Evolutionary conservation across 1,140 invertebrate species (phyloP), one percentile per base, ranked within the genome.

Genomic region (Ruditapes philippinarum): DNA sequence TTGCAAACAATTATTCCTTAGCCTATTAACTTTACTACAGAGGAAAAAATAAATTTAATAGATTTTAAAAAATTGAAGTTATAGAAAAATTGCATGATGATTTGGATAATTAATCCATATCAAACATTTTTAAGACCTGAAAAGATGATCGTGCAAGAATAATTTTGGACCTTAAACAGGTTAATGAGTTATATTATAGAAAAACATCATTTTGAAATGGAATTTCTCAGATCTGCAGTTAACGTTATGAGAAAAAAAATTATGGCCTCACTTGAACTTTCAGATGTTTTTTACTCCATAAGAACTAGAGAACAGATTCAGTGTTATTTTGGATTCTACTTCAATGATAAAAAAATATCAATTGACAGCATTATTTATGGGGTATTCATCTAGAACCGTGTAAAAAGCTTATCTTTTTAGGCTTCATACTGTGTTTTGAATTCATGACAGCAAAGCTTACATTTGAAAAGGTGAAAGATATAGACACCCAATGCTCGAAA

Each of bases 331-430:
- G 2, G 57, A 22, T 88, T 79, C 51, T 7, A 65, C 0, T 87
- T 57, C 25, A 57, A 76, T 17, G 73, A 42, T 2, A n/a, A 42
- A 5, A 0, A 87, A 87, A 40, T 87, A 76, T 76, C 84, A 88
- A 70, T 42, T 57, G 45, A 79, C 70, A 7, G 76, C 73, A n/a
- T 79, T 79, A 49, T 54, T 76, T 0, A 79, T 88, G 85, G 85
- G 85, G 0, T 76, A 79, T 40, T 40, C 57, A n/a, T 79, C 14
- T 0, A 36, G 19, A 11, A 11, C 25, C n/a, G 42, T 54, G 45
- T 79, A n/a, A 49, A 36, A n/a, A n/a, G n/a, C n/a, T n/a, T n/a
- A n/a, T n/a, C n/a, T n/a, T n/a, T n/a, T n/a, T n/a, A n/a, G n/a
- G n/a, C n/a, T n/a, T n/a, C n/a, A n/a, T n/a, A n/a, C n/a, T n/a